Evolutionary conservation across 2,113 vertebrate genomes (phyloP), one percentile per base, ranked within the genome.

Genomic region (Paramisgurnus dabryanus): DNA sequence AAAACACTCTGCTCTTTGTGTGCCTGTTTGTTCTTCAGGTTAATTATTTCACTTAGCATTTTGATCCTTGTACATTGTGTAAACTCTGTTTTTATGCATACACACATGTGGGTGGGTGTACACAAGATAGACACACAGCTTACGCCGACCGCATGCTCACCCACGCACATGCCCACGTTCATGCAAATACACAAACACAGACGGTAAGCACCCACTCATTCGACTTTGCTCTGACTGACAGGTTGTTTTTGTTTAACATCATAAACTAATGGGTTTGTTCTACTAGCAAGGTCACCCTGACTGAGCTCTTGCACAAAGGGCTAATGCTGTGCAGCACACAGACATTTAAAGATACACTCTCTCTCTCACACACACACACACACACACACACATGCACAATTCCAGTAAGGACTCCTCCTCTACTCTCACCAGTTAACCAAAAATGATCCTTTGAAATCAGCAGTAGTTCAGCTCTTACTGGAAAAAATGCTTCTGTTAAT

Each of bases 381-480:
- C 7, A 47, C 67, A 0, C 15, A 13, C 43, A 43, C 39, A 61
- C 41, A 70, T 57, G 40, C 43, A n/a, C 57, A 10, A 22, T 82
- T 82, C 81, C 81, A 82, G 75, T 77, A 78, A 82, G 67, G 39
- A 66, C 80, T 78, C 74, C 67, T 57, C 80, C 67, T 78, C 72
- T 60, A 40, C 22, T 67, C 73, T 81, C 65, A 69, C 75, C 75
- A 82, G 67, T 77, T 63, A 53, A 69, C 80, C 27, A 70, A 76
- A 50, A 67, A 49, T 15, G 39, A 4, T 12, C n/a, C 49, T 78
- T 82, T 82, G 75, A 73, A 72, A 50, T 78, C 81, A 66, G 81
- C 49, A 67, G 68, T 75, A 82, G 50, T 72, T 27, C 73, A 73
- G 75, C 15, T 17, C 41, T 66, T 50, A 78, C 67, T 71, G 69